These are phyloP conservation scores for Pachycephus smyrnensis DNA, from an alignment of 2,888 invertebrate species.

Conservation along the genomic window DNA sequence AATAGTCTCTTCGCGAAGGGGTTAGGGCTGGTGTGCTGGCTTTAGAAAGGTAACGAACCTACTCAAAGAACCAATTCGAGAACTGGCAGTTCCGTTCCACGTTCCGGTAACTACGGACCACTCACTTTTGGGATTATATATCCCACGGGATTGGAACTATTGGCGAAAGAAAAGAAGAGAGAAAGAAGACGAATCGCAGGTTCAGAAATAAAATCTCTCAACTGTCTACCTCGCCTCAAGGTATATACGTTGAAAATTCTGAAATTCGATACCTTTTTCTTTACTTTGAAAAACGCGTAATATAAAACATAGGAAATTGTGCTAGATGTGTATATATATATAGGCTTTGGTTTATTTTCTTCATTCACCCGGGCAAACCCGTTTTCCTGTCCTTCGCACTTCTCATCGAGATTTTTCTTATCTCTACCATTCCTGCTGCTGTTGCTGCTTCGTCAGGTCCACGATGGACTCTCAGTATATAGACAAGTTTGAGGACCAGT, in stretches of 20 bases:
- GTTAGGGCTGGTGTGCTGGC: not conserved
- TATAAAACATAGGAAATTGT: not conserved
- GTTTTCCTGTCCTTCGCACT: not conserved
- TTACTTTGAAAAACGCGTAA: not conserved
- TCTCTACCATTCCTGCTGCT: not conserved
- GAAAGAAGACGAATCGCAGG: not conserved
- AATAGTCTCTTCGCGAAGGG: not conserved
- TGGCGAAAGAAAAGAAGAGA: not conserved
- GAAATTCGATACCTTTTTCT: not conserved
- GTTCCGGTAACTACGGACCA: not conserved
- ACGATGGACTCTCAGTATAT: not conserved
- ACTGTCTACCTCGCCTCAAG: not conserved
- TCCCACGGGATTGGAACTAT: not conserved
- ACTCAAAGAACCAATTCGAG: not conserved
- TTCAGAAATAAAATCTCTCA: not conserved
- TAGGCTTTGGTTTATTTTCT: not conserved
- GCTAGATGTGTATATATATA: too few relatives aligned
- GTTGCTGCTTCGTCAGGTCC: not conserved
- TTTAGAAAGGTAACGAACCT: not conserved
- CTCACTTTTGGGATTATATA: not conserved
- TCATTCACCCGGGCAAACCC: not conserved
- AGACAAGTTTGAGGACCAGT: not conserved
- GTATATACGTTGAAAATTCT: not conserved
- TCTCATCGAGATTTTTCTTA: not conserved
- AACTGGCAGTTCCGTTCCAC: not conserved